Conservation (phyloP, 23 tunicate genomes). For the Oikopleura dioica region DNA sequence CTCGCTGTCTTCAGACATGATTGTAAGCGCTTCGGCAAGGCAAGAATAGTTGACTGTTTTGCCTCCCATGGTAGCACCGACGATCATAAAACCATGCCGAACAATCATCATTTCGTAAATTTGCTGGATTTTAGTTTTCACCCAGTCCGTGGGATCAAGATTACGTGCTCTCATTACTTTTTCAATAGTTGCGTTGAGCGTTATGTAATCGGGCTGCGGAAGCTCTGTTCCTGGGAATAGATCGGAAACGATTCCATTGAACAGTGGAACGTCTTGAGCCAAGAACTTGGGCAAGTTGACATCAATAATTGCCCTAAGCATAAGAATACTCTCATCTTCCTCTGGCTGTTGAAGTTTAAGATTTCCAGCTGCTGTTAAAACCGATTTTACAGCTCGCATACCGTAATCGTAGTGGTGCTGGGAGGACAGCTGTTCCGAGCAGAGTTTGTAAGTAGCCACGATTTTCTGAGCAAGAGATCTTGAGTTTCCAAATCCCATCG, state of each 20-base stretch:
- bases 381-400: constrained; percentile 96
- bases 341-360: constrained; percentile 76
- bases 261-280: constrained; percentile 84
- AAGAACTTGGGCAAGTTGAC: constrained; percentile 82
- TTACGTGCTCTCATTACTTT: constrained; percentile 31
- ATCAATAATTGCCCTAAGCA: constrained; percentile 69
- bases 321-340: constrained; percentile 67
- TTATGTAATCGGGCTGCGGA: constrained; percentile 76
- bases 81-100: constrained; percentile 96
- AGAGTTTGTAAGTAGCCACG: constrained; percentile 76
- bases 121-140: constrained; percentile 13
- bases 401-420: constrained; percentile 98
- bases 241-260: constrained; percentile 82
- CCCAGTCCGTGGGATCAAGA: constrained; percentile 50
- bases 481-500: constrained; percentile 91
- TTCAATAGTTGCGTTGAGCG: constrained; percentile 37
- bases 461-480: constrained; percentile 78
- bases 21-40: neutral
- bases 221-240: constrained; percentile 82
- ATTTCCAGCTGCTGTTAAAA: constrained; percentile 89
- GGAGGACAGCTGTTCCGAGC: constrained; percentile 94
- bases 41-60: constrained; percentile 22
- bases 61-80: constrained; percentile 88
- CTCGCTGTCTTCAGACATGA: neutral
- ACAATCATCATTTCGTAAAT: constrained; percentile 94